Base-by-base conservation (phyloP, 2,888 invertebrate genomes). In the Phalera bucephala region DNA sequence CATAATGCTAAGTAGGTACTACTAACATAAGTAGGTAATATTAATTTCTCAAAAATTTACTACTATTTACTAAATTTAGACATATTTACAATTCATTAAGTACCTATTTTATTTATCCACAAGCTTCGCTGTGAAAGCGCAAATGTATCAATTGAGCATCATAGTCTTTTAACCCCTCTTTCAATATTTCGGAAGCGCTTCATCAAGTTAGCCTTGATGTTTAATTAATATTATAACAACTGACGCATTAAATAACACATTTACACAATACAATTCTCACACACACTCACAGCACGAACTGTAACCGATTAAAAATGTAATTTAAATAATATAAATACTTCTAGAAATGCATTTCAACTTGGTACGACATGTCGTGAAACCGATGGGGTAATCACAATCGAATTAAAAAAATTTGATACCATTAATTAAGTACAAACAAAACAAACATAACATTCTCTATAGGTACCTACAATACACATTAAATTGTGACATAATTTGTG, bases 301-400 rank as follows among this genome's bases (percentile, higher is more conserved):
- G 72, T 72, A 72, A 73, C 70, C 80, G 66, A 81, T 77, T 72
- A 77, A 75, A 74, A 82, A 69, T 78, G 78, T 81, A 78, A 77
- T 83, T 86, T 84, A 85, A 83, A 84, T 78, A 80, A 81, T 72
- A 83, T 87, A 86, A 87, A 87, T 88, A 86, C 71, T 69, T 77
- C 85, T 89, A 88, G 76, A 89, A 89, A 89, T 89, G 89, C 89
- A 89, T 77, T 85, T 74, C 53, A 76, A 84, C 83, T 83, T 82
- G 89, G 89, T 89, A 89, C 89, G 89, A 89, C 89, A 68, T 73
- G 51, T 54, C 46, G 72, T 64, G 69, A 57, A 62, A 64, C 73
- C 70, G 38, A 40, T 27, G 9, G 53, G 69, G 78, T 57, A 65
- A 52, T 55, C 74, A 74, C 72, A 43, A 69, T 69, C 65, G 74